Evolutionary conservation across 2,797 vertebrate species (phyloP).

Genomic region (Uromys caudimaculatus): DNA sequence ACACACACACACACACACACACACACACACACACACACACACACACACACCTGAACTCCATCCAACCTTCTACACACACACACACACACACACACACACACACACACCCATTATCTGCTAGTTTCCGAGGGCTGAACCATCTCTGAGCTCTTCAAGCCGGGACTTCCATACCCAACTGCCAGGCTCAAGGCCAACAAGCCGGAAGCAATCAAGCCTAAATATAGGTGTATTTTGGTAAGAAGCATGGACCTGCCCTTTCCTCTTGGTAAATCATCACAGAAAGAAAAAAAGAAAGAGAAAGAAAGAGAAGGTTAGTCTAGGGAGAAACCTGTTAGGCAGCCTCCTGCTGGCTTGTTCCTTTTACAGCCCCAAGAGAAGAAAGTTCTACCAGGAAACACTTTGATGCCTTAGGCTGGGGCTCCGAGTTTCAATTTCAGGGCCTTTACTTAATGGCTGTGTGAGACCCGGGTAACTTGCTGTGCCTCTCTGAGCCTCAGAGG

Average conservation of each 20-base stretch:
- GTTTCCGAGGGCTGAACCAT: not conserved
- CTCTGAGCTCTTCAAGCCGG: not conserved
- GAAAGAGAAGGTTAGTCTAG: not conserved
- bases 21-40: too few species aligned
- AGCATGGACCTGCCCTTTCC: not conserved
- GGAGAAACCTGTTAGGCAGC: conserved; percentile 12
- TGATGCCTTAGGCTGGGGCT: not conserved
- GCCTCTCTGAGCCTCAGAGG: conserved; percentile 20
- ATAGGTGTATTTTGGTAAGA: not conserved
- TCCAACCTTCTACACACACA: too few species aligned
- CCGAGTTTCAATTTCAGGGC: not conserved
- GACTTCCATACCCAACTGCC: conserved; percentile 45
- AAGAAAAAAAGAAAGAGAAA: not conserved
- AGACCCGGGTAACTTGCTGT: not conserved
- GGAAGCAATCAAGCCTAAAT: not conserved
- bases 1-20: too few species aligned
- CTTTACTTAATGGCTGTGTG: not conserved
- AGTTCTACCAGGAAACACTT: not conserved
- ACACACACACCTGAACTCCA: too few species aligned
- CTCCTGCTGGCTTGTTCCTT: not conserved
- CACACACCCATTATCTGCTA: not conserved
- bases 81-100: too few species aligned
- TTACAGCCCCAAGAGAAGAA: not conserved
- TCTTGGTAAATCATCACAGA: conserved; percentile 13
- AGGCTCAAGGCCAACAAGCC: conserved; percentile 54